These are phyloP conservation scores for Lycocerus yunnanus DNA, from an alignment of 2,888 invertebrate genomes.

Conservation along the genomic window DNA sequence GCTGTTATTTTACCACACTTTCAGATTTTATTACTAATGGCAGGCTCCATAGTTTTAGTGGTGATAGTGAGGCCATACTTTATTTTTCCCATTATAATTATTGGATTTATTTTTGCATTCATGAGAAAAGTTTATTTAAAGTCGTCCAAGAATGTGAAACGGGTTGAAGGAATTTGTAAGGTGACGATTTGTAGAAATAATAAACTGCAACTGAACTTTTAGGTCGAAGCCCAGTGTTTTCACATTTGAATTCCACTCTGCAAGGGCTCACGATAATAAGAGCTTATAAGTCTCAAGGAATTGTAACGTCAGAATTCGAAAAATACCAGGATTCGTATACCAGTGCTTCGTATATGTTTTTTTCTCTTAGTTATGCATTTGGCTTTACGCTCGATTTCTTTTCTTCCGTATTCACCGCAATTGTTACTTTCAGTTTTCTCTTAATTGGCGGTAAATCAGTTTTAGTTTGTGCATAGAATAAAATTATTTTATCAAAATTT, in stretches of 20 bases:
- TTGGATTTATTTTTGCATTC: slow-evolving; percentile 65
- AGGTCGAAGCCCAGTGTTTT: slow-evolving; percentile 85
- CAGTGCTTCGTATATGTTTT: slow-evolving; percentile 70
- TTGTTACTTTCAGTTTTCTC: slow-evolving; percentile 70
- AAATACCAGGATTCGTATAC: slow-evolving; percentile 67
- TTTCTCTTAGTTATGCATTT: slow-evolving; percentile 67
- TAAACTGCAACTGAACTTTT: slow-evolving; percentile 34
- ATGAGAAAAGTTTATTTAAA: slow-evolving; percentile 68
- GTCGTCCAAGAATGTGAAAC: slow-evolving; percentile 73
- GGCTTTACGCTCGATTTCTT: slow-evolving; percentile 70
- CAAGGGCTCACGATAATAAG: slow-evolving; percentile 81
- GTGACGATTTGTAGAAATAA: slow-evolving; percentile 13
- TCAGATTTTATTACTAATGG: slow-evolving; percentile 55
- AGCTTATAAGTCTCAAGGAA: slow-evolving; percentile 71
- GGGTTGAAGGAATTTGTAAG: slow-evolving; percentile 70
- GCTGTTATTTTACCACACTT: slow-evolving; percentile 33
- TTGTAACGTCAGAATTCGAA: slow-evolving; percentile 62
- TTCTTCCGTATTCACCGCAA: slow-evolving; percentile 65
- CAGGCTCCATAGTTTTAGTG: slow-evolving; percentile 62
- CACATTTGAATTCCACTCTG: slow-evolving; percentile 78
- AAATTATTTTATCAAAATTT: slow-evolving; percentile 29
- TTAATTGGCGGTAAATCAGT: slow-evolving; percentile 51
- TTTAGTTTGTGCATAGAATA: not conserved
- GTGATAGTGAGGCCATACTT: slow-evolving; percentile 60
- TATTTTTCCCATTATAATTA: slow-evolving; percentile 57